Evolutionary conservation across 2,113 vertebrate species (phyloP).

Genomic region (Setophaga petechia): DNA sequence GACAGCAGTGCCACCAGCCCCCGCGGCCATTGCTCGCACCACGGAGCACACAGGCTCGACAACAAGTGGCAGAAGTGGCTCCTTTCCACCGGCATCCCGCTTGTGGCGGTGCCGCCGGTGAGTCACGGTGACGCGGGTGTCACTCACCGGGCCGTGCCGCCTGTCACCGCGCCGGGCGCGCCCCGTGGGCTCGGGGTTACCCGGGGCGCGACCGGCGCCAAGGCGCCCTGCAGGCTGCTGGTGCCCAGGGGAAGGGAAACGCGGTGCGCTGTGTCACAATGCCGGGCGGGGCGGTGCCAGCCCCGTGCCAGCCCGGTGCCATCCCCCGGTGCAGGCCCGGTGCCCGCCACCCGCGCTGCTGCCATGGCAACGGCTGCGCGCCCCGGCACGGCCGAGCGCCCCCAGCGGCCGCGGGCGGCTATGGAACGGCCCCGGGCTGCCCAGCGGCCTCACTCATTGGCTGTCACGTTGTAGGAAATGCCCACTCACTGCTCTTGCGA

Average conservation of each 20-base stretch:
- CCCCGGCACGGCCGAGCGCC: not conserved
- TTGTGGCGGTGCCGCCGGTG: rapidly evolving
- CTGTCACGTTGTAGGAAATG: rapidly evolving
- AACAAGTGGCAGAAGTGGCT: rapidly evolving
- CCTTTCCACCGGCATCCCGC: not conserved
- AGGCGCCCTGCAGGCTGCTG: rapidly evolving
- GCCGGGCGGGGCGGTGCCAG: not conserved
- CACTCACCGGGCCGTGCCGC: not conserved
- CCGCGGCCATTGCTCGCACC: not conserved
- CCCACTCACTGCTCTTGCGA: rapidly evolving
- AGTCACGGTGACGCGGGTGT: not conserved
- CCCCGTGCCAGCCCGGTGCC: too few relatives aligned
- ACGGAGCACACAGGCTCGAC: rapidly evolving
- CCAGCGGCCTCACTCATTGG: not conserved
- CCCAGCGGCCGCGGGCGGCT: rapidly evolving
- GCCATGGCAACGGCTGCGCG: not conserved
- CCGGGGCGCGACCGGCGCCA: too few relatives aligned
- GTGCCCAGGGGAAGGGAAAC: too few relatives aligned
- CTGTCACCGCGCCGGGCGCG: not conserved
- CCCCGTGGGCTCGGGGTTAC: not conserved
- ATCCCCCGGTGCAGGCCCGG: too few relatives aligned
- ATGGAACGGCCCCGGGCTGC: not conserved
- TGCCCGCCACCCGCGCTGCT: not conserved
- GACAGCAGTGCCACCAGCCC: not conserved
- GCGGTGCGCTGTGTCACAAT: rapidly evolving